Percentiles rank a stretch among this genome's conserved stretches.
These are phyloP conservation scores for Paracentrotus lividus DNA, from an alignment of 53 echinoderm and acorn worm genomes.

Conservation along the genomic window DNA sequence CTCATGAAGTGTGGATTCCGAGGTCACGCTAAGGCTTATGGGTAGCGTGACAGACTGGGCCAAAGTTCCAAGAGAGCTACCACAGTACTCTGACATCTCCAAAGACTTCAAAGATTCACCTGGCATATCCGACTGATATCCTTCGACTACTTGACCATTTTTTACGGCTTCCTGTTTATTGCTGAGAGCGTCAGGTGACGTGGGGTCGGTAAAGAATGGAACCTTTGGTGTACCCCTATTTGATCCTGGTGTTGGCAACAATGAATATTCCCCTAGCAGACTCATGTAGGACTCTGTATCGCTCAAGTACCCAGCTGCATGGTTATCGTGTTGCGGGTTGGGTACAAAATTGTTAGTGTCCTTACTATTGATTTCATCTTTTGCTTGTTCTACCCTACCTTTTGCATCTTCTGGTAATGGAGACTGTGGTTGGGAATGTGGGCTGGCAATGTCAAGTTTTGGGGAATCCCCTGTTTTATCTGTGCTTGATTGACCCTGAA, in stretches of 20 bases:
- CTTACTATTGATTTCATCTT: neutral
- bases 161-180: neutral
- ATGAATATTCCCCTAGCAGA: slow-evolving; percentile 90
- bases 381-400: neutral
- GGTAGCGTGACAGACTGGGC: slow-evolving; percentile 94
- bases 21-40: slow-evolving; percentile 79
- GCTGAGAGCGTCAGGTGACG: neutral
- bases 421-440: neutral
- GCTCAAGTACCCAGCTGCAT: slow-evolving; percentile 75
- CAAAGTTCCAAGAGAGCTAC: slow-evolving; percentile 77
- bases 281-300: slow-evolving; percentile 92
- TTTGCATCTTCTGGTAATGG: slow-evolving; percentile 34
- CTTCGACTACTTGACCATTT: neutral
- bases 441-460: neutral
- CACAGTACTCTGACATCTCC: slow-evolving; percentile 34
- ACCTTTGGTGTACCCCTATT: slow-evolving; percentile 45
- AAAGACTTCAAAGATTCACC: neutral
- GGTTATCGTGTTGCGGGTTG: slow-evolving; percentile 26
- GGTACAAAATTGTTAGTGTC: slow-evolving; percentile 27
- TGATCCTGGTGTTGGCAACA: slow-evolving; percentile 80
- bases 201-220: slow-evolving; percentile 55
- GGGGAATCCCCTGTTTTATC: neutral
- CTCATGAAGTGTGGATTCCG: slow-evolving; percentile 92
- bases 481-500: neutral
- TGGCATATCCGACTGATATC: neutral